phyloP scores from a whole-genome alignment of 2,797 vertebrate genomes.

The Sebastolobus alascanus region DNA sequence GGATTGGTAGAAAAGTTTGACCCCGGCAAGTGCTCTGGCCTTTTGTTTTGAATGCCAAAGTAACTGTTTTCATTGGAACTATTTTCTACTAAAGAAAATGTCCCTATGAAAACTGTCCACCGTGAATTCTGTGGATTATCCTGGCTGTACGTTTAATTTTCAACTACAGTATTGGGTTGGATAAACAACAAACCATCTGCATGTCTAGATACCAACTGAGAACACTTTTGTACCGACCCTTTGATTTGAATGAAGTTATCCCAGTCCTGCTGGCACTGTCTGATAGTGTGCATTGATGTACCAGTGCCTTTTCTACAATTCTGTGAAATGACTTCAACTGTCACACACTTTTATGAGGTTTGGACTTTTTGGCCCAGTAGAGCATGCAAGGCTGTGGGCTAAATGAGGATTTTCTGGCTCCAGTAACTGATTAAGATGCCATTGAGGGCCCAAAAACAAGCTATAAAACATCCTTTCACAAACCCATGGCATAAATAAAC shows the following conservation, averaged over 20 bases:
- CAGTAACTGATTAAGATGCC: background rate
- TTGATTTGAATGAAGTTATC: background rate
- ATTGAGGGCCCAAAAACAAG: background rate
- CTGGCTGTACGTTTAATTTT: background rate
- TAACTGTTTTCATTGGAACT: background rate
- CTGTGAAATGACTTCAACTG: slow-evolving; percentile 1
- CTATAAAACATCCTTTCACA: background rate
- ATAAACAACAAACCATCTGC: background rate
- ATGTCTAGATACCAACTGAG: background rate
- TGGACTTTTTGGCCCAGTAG: background rate
- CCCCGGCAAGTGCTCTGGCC: background rate
- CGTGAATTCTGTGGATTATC: background rate
- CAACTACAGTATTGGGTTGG: background rate
- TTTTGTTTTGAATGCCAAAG: background rate
- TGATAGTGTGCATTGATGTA: background rate
- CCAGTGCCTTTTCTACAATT: slow-evolving; percentile 9
- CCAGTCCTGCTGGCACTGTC: background rate
- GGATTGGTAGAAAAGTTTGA: background rate
- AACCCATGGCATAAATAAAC: background rate
- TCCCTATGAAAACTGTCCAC: background rate
- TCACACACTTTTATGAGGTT: background rate
- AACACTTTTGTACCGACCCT: background rate
- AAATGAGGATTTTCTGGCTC: slow-evolving; percentile 7
- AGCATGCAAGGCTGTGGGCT: slow-evolving; percentile 16
- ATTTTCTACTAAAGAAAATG: background rate